Base-by-base conservation (phyloP, 1,140 invertebrate species). In the Heliconius hermathena region DNA sequence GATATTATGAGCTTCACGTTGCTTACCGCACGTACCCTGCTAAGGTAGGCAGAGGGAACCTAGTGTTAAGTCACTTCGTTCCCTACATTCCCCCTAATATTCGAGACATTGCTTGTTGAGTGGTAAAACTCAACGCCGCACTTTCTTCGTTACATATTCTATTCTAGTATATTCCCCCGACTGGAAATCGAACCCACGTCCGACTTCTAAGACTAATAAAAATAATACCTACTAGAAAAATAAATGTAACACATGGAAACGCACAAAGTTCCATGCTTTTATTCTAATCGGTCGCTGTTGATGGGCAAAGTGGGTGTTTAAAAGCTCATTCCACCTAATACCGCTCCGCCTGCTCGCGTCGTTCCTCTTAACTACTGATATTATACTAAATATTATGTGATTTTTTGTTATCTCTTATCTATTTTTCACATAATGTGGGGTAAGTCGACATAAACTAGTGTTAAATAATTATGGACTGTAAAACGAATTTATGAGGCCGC, bases 231-330 rank as follows among this genome's bases (percentile, higher is more conserved):
- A 36, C 52, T 57, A 22, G 0, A 57, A 20, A 22, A 57, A 57
- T 9, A 22, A 57, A 8, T 11, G 8, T 5, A 16, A 16, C 8
- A 26, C 84, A 81, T 85, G 87, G 82, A 81, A 82, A 86, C 84
- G 49, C 77, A 36, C 80, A 71, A 52, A 76, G 77, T 72, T n/a
- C 71, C 71, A 70, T 71, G 38, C 60, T 22, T 76, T 75, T 41
- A 76, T 80, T 80, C 74, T 57, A 72, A 80, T 60, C 66, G 74
- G 66, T 46, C 66, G 77, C 82, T 84, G 83, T 81, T 89, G 88
- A 89, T 87, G 88, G 86, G 81, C 70, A 86, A 88, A 89, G 85
- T 88, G 88, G 86, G 88, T 89, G 86, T 89, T 89, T 89, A 89
- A 89, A 87, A 84, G 85, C 83, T 84, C 88, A 88, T 89, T 88